These are phyloP conservation scores for Stegodyphus mimosarum DNA, from an alignment of 1,140 invertebrate species.

Conservation along the genomic window DNA sequence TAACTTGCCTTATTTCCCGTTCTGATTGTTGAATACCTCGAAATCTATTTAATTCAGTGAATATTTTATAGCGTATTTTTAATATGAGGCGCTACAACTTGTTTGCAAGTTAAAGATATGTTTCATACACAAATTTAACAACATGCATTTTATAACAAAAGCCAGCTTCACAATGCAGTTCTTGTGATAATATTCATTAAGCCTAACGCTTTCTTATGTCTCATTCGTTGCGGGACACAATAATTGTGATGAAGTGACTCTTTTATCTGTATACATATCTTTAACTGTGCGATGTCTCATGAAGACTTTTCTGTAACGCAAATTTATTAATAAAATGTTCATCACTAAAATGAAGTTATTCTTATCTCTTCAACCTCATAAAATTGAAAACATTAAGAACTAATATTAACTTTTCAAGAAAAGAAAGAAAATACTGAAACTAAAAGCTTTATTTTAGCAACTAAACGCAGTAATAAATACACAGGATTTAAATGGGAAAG, in stretches of 20 bases:
- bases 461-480: no score
- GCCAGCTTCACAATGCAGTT: conserved; percentile 52
- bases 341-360: conserved; percentile 29
- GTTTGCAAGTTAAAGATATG: conserved; percentile 17
- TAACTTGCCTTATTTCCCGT: no score
- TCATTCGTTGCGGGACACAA: conserved; percentile 56
- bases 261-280: conserved; percentile 60
- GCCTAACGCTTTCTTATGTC: conserved; percentile 54
- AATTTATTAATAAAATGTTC: conserved; percentile 58
- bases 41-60: no score
- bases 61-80: conserved; percentile 16
- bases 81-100: neutral
- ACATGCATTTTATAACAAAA: neutral
- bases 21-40: no score
- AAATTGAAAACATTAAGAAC: no score
- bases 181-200: conserved; percentile 57
- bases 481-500: no score
- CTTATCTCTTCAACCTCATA: neutral
- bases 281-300: conserved; percentile 53
- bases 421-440: no score
- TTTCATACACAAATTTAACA: neutral
- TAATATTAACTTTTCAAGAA: no score
- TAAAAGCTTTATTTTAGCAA: no score
- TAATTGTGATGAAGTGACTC: conserved; percentile 58
- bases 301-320: conserved; percentile 56